These are phyloP conservation scores for Pelecanus crispus DNA, from an alignment of 2,113 vertebrate species.

Conservation along the genomic window DNA sequence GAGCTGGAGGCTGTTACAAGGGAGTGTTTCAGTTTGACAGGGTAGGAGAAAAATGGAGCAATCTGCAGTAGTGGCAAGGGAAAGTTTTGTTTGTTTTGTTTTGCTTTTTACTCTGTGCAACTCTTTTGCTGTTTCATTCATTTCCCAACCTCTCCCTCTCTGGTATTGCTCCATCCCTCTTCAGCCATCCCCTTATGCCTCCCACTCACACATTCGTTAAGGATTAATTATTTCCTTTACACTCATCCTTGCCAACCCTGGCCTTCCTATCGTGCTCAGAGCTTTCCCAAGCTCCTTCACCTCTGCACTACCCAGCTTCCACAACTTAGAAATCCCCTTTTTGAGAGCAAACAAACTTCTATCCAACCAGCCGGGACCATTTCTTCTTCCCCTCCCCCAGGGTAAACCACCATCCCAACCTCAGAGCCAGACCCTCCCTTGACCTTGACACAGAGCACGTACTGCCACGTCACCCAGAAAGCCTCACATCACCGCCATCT, in stretches of 20 bases:
- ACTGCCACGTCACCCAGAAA: neutral
- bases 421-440: neutral
- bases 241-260: neutral
- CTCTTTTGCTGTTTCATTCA: neutral
- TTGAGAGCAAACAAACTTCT: neutral
- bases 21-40: constrained; percentile 1
- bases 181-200: neutral
- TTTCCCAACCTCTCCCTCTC: constrained; percentile 43
- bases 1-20: neutral
- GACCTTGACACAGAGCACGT: rapidly evolving
- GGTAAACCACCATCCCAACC: neutral
- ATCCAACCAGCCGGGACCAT: neutral
- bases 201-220: neutral
- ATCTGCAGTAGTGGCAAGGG: neutral
- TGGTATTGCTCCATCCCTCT: neutral
- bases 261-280: neutral
- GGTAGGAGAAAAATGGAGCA: neutral
- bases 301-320: neutral
- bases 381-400: neutral
- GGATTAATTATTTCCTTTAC: constrained; percentile 53
- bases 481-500: neutral
- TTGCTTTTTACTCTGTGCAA: neutral
- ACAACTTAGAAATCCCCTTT: neutral
- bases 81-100: neutral
- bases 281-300: constrained; percentile 4